Evolutionary conservation across 2,888 invertebrate species (phyloP), one percentile per base, ranked within the genome.

Genomic region (Sipha maydis): DNA sequence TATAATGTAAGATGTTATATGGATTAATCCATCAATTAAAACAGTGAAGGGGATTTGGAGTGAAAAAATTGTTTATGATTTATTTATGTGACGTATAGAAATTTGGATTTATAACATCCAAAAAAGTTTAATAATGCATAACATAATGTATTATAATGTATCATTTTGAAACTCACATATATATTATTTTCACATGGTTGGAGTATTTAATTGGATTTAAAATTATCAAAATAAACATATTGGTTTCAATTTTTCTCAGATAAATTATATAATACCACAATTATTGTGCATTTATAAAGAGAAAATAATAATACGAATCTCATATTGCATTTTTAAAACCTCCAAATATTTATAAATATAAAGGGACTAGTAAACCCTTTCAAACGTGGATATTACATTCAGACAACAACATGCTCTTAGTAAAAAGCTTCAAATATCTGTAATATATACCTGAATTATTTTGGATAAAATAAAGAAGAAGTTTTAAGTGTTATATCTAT

Each of bases 21-120:
- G 48, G 69, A 54, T 85, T 85, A 85, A 79, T 85, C 67, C 71
- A 79, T 85, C 69, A 78, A 48, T 54, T 78, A 79, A 79, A 34
- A 54, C 54, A 34, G 71, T 78, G 78, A 78, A 85, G 48, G 69
- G 69, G 54, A 48, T 31, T 34, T 17, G 17, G 19, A 8, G 14
- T 48, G 41, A 48, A 48, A 48, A 48, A 48, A 48, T 14, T 48
- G 14, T 25, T 61, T 25, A 61, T 61, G 61, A 48, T 48, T 48
- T 61, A 25, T 25, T 21, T 61, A 25, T 61, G 61, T 25, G 25
- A 25, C 61, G 25, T 61, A 61, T 61, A 61, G 4, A 21, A 21
- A 61, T 61, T 61, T 9, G 41, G 3, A 25, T 7, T 61, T 25
- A 25, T 61, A 19, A 25, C 5, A 75, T 38, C 75, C 25, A 1